phyloP scores from a whole-genome alignment of 2,888 invertebrate genomes.

The Zygaena filipendulae region DNA sequence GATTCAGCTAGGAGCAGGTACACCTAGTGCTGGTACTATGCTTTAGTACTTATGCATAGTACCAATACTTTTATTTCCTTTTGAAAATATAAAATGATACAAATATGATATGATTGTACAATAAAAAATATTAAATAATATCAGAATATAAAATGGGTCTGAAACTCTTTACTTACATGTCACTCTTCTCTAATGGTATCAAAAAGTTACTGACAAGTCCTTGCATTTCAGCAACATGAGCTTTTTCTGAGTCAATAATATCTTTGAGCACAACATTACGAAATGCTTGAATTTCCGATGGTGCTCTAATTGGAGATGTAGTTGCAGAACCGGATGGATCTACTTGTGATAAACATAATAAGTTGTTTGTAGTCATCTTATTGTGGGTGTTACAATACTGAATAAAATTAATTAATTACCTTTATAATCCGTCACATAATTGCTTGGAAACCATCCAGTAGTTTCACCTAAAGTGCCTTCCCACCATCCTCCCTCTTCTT shows the following conservation, averaged over 20 bases:
- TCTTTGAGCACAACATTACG: constrained; percentile 88
- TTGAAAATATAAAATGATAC: no score
- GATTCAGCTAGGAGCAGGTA: no score
- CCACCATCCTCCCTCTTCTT: constrained; percentile 99
- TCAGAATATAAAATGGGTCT: no score
- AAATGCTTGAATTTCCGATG: constrained; percentile 81
- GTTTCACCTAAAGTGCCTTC: constrained; percentile 95
- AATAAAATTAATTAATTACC: constrained; percentile 38
- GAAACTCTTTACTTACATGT: constrained; percentile 93
- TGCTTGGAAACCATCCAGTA: constrained; percentile 99
- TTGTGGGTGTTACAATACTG: constrained; percentile 1
- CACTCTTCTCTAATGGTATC: constrained; percentile 85
- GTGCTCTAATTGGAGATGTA: constrained; percentile 72
- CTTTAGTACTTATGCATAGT: no score
- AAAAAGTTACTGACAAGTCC: constrained; percentile 87
- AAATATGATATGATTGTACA: no score
- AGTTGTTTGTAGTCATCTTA: background rate
- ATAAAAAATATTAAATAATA: no score
- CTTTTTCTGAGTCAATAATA: constrained; percentile 91
- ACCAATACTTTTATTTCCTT: no score
- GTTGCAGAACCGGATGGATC: constrained; percentile 67
- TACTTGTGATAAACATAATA: constrained; percentile 43
- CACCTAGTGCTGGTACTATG: no score
- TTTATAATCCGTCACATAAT: constrained; percentile 94
- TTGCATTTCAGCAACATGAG: constrained; percentile 90